Conservation (phyloP, 2,888 invertebrate species). For the Thelaira solivaga region DNA sequence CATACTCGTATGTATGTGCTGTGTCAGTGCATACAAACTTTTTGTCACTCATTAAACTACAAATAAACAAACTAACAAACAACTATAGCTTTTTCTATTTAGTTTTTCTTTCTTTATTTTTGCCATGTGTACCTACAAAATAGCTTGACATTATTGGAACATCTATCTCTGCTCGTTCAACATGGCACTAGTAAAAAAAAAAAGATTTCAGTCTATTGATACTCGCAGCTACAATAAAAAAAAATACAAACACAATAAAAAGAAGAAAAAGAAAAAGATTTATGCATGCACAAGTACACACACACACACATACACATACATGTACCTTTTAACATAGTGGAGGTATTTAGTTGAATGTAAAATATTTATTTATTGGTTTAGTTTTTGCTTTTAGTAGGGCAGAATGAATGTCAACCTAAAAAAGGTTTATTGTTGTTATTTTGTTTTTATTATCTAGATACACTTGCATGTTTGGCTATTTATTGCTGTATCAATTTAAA, state of each 20-base stretch:
- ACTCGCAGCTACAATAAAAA: no score
- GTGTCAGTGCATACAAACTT: conserved; percentile 3
- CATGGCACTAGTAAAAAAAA: conserved; percentile 23
- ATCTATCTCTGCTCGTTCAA: conserved; percentile 32
- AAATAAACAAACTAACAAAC: not conserved
- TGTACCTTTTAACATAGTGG: not conserved
- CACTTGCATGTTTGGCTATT: not conserved
- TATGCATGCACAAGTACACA: no score
- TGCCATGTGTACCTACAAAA: conserved; percentile 37
- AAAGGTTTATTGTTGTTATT: not conserved
- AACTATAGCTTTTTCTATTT: no score
- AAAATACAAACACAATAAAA: no score
- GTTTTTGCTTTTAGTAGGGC: conserved; percentile 27
- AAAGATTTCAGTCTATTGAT: conserved; percentile 36
- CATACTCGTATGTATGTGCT: not conserved
- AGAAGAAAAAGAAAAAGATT: conserved; percentile 10
- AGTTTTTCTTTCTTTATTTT: no score
- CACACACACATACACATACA: not conserved
- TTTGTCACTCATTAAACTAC: not conserved
- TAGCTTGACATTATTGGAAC: conserved; percentile 61
- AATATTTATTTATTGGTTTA: not conserved
- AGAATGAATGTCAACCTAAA: conserved; percentile 45
- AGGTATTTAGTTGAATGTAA: conserved; percentile 16
- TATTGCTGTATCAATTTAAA: conserved; percentile 33
- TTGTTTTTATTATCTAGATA: not conserved